Evolutionary conservation across 2,888 invertebrate species (phyloP).

Genomic region (Drosophila conformis): DNA sequence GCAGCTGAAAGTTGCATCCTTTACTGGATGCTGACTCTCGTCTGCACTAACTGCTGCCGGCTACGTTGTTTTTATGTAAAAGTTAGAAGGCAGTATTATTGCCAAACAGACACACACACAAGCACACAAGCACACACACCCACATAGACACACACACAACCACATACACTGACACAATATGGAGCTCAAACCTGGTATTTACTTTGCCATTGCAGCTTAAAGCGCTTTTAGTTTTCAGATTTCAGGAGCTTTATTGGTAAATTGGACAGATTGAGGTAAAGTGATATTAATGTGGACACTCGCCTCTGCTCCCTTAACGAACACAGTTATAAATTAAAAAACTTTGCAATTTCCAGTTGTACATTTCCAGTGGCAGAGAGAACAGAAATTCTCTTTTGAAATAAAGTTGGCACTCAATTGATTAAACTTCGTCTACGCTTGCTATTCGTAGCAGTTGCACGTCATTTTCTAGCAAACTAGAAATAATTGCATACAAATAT

Average conservation of each 20-base stretch:
- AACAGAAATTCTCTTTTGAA: not conserved
- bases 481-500: not conserved
- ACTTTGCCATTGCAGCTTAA: conserved; percentile 61
- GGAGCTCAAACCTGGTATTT: conserved; percentile 27
- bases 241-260: conserved; percentile 76
- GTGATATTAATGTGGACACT: conserved; percentile 70
- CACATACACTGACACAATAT: conserved; percentile 18
- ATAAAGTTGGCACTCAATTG: conserved; percentile 18
- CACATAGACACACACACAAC: conserved; percentile 15
- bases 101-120: conserved; percentile 27
- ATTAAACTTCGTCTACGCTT: conserved; percentile 20
- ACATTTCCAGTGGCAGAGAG: not conserved
- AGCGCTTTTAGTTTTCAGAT: conserved; percentile 62
- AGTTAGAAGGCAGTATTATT: conserved; percentile 74
- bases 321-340: conserved; percentile 12
- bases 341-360: not conserved
- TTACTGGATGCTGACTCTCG: conserved; percentile 27
- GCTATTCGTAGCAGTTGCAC: not conserved
- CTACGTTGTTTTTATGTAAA: conserved; percentile 78
- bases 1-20: conserved; percentile 80
- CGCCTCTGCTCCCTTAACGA: conserved; percentile 3
- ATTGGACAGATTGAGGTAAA: conserved; percentile 80
- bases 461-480: not conserved
- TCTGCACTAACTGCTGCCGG: conserved; percentile 61
- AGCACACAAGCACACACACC: conserved; percentile 14